Conservation (phyloP, 2,113 vertebrate species). For the Ondatra zibethicus region DNA sequence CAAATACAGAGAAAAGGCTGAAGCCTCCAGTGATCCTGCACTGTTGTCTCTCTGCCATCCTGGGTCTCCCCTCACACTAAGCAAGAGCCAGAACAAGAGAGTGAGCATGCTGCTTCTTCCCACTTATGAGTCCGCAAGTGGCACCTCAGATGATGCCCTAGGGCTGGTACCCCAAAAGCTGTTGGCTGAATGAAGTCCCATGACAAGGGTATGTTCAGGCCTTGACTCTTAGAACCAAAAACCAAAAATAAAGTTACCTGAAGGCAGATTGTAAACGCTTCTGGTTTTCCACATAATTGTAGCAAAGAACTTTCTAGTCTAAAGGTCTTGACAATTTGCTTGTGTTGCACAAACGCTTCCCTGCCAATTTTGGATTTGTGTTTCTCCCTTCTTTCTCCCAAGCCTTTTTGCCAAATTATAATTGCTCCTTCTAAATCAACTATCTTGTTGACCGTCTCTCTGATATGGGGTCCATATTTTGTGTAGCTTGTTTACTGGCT, state of each 20-base stretch:
- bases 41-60: too few relatives aligned
- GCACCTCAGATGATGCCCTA: too few relatives aligned
- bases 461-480: not conserved
- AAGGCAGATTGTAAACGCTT: conserved; percentile 13
- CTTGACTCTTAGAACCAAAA: conserved; percentile 48
- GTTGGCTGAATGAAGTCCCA: too few relatives aligned
- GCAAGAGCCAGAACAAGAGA: too few relatives aligned
- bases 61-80: too few relatives aligned
- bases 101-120: too few relatives aligned
- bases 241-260: conserved; percentile 49
- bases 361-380: not conserved
- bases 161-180: too few relatives aligned
- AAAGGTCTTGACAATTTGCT: conserved; percentile 45
- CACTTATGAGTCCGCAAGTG: too few relatives aligned
- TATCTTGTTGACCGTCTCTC: not conserved
- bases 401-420: not conserved
- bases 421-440: not conserved
- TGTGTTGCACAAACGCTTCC: conserved; percentile 40
- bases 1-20: too few relatives aligned
- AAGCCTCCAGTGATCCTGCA: too few relatives aligned
- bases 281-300: conserved; percentile 25
- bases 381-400: not conserved
- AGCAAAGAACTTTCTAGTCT: conserved; percentile 38
- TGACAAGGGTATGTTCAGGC: not conserved
- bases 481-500: not conserved